phyloP scores from a whole-genome alignment of 2,797 vertebrate genomes.

The Pantherophis alleghaniensis region DNA sequence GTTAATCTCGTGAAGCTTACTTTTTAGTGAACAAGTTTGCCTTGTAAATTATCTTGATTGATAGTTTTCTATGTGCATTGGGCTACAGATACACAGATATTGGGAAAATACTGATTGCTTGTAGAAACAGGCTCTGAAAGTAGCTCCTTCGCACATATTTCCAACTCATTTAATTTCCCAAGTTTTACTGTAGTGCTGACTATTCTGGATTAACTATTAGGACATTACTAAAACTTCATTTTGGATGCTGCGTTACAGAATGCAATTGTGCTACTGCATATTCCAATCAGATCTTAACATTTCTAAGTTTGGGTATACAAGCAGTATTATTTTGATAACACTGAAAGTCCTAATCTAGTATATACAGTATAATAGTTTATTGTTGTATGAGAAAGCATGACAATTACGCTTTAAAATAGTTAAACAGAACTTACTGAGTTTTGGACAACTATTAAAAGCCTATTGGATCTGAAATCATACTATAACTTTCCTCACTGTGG shows the following conservation, averaged over 20 bases:
- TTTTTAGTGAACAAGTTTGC: background rate
- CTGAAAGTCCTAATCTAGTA: background rate
- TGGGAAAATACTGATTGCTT: conserved; percentile 1
- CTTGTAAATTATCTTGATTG: background rate
- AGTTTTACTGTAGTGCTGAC: conserved; percentile 41
- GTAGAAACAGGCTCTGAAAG: background rate
- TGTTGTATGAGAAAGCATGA: background rate
- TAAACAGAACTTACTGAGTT: background rate
- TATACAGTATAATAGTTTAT: background rate
- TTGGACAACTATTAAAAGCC: background rate
- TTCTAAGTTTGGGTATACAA: conserved; percentile 12
- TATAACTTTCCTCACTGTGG: background rate
- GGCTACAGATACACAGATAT: conserved; percentile 2
- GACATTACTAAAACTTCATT: conserved; percentile 14
- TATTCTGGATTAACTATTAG: conserved; percentile 54
- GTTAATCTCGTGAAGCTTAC: background rate
- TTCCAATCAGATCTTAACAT: conserved; percentile 74
- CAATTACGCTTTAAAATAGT: background rate
- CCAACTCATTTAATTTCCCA: conserved; percentile 33
- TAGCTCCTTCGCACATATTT: conserved; percentile 10
- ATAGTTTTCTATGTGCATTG: background rate
- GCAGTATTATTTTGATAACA: background rate
- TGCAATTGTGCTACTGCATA: conserved; percentile 46
- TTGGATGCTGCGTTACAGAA: conserved; percentile 7
- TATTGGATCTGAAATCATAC: background rate